These are phyloP conservation scores for Eumacrocentrus americanus DNA, from an alignment of 2,888 invertebrate species.

Conservation along the genomic window DNA sequence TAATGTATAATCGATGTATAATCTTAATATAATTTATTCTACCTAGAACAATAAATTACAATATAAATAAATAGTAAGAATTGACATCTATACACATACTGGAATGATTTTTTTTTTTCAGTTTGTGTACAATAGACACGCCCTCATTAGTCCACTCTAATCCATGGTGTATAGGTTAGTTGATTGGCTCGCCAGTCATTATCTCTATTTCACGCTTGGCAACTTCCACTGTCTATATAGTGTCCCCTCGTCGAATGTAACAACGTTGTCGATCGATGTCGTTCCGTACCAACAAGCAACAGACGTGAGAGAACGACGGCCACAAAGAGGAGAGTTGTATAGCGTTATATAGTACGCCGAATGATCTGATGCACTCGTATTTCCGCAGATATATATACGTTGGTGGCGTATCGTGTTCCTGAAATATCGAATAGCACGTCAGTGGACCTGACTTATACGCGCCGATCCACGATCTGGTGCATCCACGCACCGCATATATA, in stretches of 20 bases:
- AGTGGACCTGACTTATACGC: conserved; percentile 6
- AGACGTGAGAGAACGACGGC: not conserved
- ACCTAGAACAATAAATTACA: too few species aligned
- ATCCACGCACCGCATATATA: not conserved
- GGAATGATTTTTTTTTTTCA: too few species aligned
- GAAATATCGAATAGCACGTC: conserved; percentile 3
- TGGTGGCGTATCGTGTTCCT: conserved; percentile 10
- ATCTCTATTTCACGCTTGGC: conserved; percentile 58
- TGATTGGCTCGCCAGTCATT: conserved; percentile 58
- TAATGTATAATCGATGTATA: too few species aligned
- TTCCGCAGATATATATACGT: not conserved
- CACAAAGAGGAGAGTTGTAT: not conserved
- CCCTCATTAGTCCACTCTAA: conserved; percentile 52
- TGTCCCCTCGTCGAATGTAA: conserved; percentile 28
- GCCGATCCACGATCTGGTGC: conserved; percentile 1
- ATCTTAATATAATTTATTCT: too few species aligned
- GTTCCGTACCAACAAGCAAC: conserved; percentile 28
- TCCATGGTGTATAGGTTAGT: conserved; percentile 47
- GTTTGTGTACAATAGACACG: conserved; percentile 29
- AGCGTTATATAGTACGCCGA: too few species aligned
- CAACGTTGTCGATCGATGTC: conserved; percentile 42
- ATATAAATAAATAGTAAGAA: too few species aligned
- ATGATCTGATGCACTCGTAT: conserved; percentile 5
- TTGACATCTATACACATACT: too few species aligned
- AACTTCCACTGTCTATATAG: conserved; percentile 45